Evolutionary conservation across 2,888 invertebrate genomes (phyloP), one percentile per base, ranked within the genome.

Genomic region (Sericinus montela): DNA sequence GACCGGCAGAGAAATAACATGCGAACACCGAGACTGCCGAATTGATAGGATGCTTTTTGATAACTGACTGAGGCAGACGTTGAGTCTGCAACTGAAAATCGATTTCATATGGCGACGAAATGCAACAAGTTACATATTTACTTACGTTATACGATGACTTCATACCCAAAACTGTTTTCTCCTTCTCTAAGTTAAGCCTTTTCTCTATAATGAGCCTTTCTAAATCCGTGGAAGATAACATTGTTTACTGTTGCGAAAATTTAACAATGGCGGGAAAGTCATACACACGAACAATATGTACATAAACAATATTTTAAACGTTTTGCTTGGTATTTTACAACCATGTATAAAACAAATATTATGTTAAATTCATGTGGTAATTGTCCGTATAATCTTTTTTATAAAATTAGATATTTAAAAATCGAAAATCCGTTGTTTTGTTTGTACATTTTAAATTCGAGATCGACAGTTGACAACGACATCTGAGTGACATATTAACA

Each of bases 181-280:
- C 88, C 51, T 68, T 70, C 63, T 83, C 73, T 65, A 88, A 81
- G 69, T 82, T 81, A 70, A 72, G 74, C 65, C 72, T 84, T 80
- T 88, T 88, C 69, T 63, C 70, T 42, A 69, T 60, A 78, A 88
- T 86, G 69, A 87, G 68, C 67, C 67, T 83, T 79, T 87, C 87
- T 77, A 88, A 71, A 67, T 71, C 68, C 54, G 57, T 63, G 39
- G 72, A 55, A 53, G 86, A 84, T 79, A 83, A 65, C 86, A 87
- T 87, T 80, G 75, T 78, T 51, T 39, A 39, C 30, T 49, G 23
- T 38, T 40, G 58, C 51, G 41, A 63, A 63, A 67, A 60, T 69
- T 66, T 67, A 54, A 63, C 65, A 48, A 57, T 56, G 67, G 66
- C 66, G 68, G 72, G 73, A 71, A 72, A 69, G 30, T 29, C 28